Evolutionary conservation across 2,113 vertebrate species (phyloP), one percentile per base, ranked within the genome.

Genomic region (Takifugu flavidus): DNA sequence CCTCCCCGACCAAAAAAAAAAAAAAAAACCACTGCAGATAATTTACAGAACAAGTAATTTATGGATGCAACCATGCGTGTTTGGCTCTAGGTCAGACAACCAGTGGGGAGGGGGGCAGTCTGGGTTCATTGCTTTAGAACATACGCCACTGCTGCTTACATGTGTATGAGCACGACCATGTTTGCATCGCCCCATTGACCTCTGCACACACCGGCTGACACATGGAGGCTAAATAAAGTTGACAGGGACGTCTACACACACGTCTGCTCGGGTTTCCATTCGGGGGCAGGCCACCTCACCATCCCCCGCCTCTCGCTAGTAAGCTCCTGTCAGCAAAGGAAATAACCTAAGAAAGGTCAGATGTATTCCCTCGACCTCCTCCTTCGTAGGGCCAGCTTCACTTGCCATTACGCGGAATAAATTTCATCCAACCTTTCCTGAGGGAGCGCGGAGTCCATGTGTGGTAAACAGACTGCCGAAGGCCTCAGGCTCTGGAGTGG

Each of bases 201-300:
- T 64, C 77, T 45, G 45, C 71, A 77, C 67, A 81, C 83, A 57
- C 74, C 25, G 2, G 39, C 70, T 80, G 78, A 84, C 72, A 69
- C 63, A 49, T 42, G 51, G 49, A 53, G 56, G 46, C 65, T 86
- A 86, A 90, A 77, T 79, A 75, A 80, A 84, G 83, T 85, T 82
- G 89, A 89, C 86, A 88, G 85, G 74, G 1, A 67, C 63, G 74
- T 80, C 78, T 79, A 49, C 42, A 51, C 63, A 74, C 73, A 66
- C 53, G 77, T 80, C 73, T 25, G 62, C 75, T 65, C 56, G 46
- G 64, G 74, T 70, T 79, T 70, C 52, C 53, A 54, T 72, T 79
- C 47, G 65, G 66, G 72, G 81, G 75, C 68, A 70, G 28, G 65
- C 44, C 61, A 14, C 50, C 59, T 26, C 20, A 0, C 26, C 26